Evolutionary conservation across 2,797 vertebrate genomes (phyloP).

Genomic region (Lacerta agilis): DNA sequence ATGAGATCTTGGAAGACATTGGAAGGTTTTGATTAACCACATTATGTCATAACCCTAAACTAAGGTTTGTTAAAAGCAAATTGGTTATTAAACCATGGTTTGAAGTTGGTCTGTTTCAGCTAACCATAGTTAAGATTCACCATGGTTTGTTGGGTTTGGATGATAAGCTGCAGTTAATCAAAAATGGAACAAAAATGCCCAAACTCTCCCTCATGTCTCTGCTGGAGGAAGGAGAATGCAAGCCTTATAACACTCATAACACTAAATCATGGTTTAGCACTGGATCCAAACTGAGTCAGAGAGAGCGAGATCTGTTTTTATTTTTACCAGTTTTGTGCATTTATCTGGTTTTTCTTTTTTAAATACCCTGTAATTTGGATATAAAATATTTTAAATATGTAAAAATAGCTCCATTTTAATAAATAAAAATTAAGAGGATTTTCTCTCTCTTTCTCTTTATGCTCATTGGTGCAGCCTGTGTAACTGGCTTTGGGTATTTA

Average conservation of each 20-base stretch:
- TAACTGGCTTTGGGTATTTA: conserved; percentile 20
- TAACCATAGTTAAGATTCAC: background rate
- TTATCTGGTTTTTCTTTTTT: conserved; percentile 63
- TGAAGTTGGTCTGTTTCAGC: background rate
- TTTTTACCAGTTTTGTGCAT: conserved; percentile 72
- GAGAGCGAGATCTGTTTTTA: conserved; percentile 59
- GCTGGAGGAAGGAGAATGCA: background rate
- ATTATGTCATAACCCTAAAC: background rate
- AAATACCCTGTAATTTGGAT: conserved; percentile 71
- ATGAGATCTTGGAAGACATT: background rate
- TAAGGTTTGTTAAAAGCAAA: background rate
- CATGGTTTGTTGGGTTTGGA: background rate
- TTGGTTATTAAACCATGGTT: background rate
- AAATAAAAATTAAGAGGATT: conserved; percentile 73
- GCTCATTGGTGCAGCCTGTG: conserved; percentile 12
- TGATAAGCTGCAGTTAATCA: background rate
- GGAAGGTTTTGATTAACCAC: background rate
- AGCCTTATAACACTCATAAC: background rate
- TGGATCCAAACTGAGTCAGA: background rate
- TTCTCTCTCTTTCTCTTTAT: conserved; percentile 13
- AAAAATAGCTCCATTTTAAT: conserved; percentile 76
- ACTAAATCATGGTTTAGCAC: background rate
- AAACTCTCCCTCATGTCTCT: background rate
- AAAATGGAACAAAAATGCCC: background rate
- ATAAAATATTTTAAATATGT: conserved; percentile 77